Evolutionary conservation across 1,140 invertebrate species (phyloP), one percentile per base, ranked within the genome.

Genomic region (Drusus annulatus): DNA sequence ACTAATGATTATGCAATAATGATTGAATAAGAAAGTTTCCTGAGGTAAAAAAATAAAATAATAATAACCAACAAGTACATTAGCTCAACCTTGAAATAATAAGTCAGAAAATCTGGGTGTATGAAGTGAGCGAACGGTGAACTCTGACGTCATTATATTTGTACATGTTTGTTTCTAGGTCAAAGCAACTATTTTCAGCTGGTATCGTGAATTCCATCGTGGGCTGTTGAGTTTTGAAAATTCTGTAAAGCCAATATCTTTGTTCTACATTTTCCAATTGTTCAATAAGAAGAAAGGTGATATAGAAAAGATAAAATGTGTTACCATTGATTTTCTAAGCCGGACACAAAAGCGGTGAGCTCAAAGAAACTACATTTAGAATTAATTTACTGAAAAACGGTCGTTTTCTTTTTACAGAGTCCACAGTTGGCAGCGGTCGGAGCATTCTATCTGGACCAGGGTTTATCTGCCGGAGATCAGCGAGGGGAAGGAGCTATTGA

Each of bases 401-500:
- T 69, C 3, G 65, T 69, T 69, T 45, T 63, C 21, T 63, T 63
- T 16, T 23, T 28, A 23, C 8, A 31, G 25, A 63, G 25, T 25
- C 25, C 16, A n/a, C 63, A 21, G 31, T 68, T 21, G 13, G n/a
- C n/a, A 28, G 25, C 25, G 25, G 25, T 5, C 25, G 25, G 65
- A 63, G 65, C 0, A 19, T 69, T 45, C 65, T 60, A 19, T 21
- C 50, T n/a, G 50, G 51, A n/a, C 21, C 56, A 21, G 15, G 60
- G 16, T 19, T 78, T 78, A 78, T 78, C 76, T 15, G n/a, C 21
- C 19, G 17, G 54, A 69, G 63, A 78, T 78, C 76, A 45, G 63
- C 76, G 54, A 8, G 15, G 54, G 54, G 56, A 73, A 74, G 71
- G 52, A 56, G 71, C 52, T 21, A 69, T 31, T 52, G 63, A 69